Evolutionary conservation across 2,113 vertebrate genomes (phyloP).

Genomic region (Corynorhinus townsendii): DNA sequence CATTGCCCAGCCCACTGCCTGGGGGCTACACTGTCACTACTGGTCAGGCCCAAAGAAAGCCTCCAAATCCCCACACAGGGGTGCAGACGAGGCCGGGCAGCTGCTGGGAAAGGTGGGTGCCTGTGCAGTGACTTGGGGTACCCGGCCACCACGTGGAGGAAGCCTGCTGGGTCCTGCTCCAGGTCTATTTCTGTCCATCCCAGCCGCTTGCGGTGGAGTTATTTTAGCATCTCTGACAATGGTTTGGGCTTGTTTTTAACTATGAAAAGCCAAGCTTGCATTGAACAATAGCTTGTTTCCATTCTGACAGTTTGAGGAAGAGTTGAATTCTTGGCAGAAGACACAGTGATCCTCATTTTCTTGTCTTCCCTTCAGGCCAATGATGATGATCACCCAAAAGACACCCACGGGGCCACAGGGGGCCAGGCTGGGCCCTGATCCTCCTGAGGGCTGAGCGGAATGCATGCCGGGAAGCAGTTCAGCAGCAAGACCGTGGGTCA

Average conservation of each 20-base stretch:
- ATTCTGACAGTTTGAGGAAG: background rate
- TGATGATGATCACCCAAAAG: rapidly evolving
- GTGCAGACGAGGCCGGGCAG: background rate
- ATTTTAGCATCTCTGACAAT: background rate
- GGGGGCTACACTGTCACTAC: background rate
- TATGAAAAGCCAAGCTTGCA: background rate
- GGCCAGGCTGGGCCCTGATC: background rate
- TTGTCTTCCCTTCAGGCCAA: rapidly evolving
- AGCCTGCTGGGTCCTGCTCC: background rate
- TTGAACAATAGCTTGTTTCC: slow-evolving; percentile 38
- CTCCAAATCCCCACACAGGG: background rate
- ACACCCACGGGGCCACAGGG: background rate
- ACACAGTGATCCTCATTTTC: background rate
- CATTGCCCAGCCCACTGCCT: background rate
- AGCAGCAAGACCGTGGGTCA: rapidly evolving
- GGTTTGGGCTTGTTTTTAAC: background rate
- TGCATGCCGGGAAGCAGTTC: rapidly evolving
- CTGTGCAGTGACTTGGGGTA: background rate
- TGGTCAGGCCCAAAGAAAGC: background rate
- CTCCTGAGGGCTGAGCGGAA: rapidly evolving
- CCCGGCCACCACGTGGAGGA: background rate
- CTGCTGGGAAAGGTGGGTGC: background rate
- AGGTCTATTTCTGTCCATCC: background rate
- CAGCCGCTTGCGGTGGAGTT: rapidly evolving
- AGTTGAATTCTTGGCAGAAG: background rate